These are phyloP conservation scores for Uropetala carovei DNA, from an alignment of 2,888 invertebrate species.

Conservation along the genomic window DNA sequence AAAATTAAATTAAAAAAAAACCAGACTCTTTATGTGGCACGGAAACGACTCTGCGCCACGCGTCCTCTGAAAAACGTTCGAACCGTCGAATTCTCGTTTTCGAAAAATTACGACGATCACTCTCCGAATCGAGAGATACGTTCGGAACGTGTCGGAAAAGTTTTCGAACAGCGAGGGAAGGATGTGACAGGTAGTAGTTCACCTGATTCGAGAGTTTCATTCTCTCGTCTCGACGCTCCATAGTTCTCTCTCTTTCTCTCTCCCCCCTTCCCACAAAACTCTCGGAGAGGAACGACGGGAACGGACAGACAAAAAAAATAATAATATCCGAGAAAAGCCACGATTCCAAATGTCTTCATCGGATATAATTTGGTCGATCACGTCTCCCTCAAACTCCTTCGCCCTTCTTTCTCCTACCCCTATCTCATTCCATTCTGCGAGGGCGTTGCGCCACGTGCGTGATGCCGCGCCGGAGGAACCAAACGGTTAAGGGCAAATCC, in stretches of 20 bases:
- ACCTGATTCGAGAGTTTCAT: not conserved
- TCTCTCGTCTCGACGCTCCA: not conserved
- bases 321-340: too few species aligned
- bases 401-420: too few species aligned
- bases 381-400: too few species aligned
- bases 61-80: not conserved
- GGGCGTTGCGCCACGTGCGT: not conserved
- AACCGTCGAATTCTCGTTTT: not conserved
- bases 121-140: not conserved
- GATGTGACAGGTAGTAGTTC: not conserved
- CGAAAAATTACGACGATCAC: not conserved
- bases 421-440: not conserved
- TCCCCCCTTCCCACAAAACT: too few species aligned
- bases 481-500: not conserved
- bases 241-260: too few species aligned
- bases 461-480: not conserved
- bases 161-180: not conserved
- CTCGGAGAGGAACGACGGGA: too few species aligned
- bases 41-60: conserved; percentile 4
- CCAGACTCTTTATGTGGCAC: not conserved
- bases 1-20: too few species aligned
- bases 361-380: too few species aligned
- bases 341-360: too few species aligned
- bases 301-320: too few species aligned
- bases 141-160: not conserved